A percentile compares a stretch with the other conserved stretches of the same genome.
Evolutionary conservation across 2,888 invertebrate species (phyloP).

Genomic region (Acronicta leporina): DNA sequence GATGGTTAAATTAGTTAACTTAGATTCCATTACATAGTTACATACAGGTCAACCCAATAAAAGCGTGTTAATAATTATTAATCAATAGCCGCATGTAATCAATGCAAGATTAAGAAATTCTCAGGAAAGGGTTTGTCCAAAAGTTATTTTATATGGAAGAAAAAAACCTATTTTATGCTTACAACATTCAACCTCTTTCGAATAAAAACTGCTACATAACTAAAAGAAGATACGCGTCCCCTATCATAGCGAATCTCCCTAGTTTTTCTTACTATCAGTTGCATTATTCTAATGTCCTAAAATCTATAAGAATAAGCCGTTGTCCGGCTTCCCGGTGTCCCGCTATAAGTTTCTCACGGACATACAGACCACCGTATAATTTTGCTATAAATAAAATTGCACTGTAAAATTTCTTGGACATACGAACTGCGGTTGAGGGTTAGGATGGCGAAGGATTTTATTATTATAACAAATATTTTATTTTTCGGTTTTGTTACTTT

Average conservation of each 20-base stretch:
- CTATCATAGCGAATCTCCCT: conserved; percentile 31
- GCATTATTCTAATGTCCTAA: conserved; percentile 60
- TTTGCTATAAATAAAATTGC: conserved; percentile 86
- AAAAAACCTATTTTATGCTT: background rate
- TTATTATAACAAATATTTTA: no score
- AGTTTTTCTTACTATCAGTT: conserved; percentile 51
- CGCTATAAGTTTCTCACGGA: conserved; percentile 75
- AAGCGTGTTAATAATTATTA: no score
- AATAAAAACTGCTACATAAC: background rate
- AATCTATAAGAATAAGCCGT: conserved; percentile 54
- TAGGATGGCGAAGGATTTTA: conserved; percentile 54
- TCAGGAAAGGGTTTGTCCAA: no score
- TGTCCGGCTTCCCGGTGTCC: conserved; percentile 39
- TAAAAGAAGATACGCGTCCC: conserved; percentile 7
- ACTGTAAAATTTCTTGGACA: conserved; percentile 83
- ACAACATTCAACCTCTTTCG: background rate
- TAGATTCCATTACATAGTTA: no score
- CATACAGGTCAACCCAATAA: no score
- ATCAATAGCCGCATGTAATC: no score
- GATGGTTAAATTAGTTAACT: no score
- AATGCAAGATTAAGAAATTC: no score
- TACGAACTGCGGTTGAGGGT: conserved; percentile 49
- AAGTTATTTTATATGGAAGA: no score
- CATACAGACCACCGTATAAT: conserved; percentile 75
- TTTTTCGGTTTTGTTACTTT: background rate